Conservation (phyloP, 2,888 invertebrate genomes). For the Miltochrista miniata region DNA sequence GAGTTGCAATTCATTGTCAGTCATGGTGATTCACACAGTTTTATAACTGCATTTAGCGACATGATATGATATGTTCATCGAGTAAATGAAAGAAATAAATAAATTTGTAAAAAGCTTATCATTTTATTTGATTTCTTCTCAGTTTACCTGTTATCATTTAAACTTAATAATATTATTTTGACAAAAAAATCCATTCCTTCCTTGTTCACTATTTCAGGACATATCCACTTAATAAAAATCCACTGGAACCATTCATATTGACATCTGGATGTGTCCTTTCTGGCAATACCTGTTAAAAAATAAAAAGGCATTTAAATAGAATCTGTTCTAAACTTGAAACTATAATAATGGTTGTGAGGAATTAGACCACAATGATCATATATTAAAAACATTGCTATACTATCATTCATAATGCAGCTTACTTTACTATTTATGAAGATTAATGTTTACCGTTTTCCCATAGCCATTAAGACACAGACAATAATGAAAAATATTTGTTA, state of each 20-base stretch:
- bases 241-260: slow-evolving; percentile 94
- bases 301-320: neutral
- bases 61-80: slow-evolving; percentile 63
- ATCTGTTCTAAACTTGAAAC: no score
- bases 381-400: no score
- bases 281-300: slow-evolving; percentile 81
- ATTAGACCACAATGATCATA: no score
- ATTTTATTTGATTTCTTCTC: slow-evolving; percentile 26
- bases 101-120: slow-evolving; percentile 51
- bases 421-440: no score
- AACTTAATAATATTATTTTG: neutral
- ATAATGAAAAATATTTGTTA: no score
- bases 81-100: slow-evolving; percentile 64
- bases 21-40: slow-evolving; percentile 54
- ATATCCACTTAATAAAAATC: slow-evolving; percentile 92
- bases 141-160: neutral
- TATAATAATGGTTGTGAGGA: no score
- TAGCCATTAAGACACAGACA: no score
- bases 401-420: no score
- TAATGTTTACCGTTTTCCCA: no score
- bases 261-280: slow-evolving; percentile 98
- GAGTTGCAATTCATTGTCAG: slow-evolving; percentile 47
- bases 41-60: slow-evolving; percentile 63
- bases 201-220: slow-evolving; percentile 61
- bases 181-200: neutral